Conservation (phyloP, 2,113 vertebrate genomes). For the Okapia johnstoni region DNA sequence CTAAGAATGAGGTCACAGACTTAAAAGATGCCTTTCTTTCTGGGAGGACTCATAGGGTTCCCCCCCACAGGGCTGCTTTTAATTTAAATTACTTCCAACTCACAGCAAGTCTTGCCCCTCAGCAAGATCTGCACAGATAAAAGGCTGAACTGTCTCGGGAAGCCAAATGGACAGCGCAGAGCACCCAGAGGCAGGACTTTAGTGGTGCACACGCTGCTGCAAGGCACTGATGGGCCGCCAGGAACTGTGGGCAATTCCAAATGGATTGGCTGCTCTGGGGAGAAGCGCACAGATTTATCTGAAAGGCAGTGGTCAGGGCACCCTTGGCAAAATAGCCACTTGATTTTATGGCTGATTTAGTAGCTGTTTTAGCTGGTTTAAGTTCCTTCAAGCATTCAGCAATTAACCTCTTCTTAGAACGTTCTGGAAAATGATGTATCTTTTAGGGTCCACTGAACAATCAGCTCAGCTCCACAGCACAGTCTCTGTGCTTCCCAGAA, state of each 20-base stretch:
- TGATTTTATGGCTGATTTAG: background rate
- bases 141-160: background rate
- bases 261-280: background rate
- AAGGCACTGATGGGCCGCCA: background rate
- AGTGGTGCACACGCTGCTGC: accelerated
- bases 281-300: background rate
- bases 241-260: background rate
- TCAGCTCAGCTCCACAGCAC: background rate
- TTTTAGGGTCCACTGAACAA: background rate
- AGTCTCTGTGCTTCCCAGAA: background rate
- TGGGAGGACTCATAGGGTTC: background rate
- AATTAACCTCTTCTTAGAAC: background rate
- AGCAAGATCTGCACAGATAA: background rate
- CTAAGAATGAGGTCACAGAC: conserved; percentile 2
- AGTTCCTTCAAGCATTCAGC: background rate
- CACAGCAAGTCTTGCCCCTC: background rate
- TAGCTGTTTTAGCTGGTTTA: background rate
- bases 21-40: background rate
- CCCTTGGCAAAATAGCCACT: background rate
- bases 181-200: background rate
- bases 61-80: background rate
- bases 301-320: background rate
- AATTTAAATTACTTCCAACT: conserved; percentile 35
- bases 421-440: background rate
- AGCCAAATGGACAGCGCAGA: background rate